Base-by-base conservation (phyloP, 2,888 invertebrate species). In the Thecocarcelia acutangulata region DNA sequence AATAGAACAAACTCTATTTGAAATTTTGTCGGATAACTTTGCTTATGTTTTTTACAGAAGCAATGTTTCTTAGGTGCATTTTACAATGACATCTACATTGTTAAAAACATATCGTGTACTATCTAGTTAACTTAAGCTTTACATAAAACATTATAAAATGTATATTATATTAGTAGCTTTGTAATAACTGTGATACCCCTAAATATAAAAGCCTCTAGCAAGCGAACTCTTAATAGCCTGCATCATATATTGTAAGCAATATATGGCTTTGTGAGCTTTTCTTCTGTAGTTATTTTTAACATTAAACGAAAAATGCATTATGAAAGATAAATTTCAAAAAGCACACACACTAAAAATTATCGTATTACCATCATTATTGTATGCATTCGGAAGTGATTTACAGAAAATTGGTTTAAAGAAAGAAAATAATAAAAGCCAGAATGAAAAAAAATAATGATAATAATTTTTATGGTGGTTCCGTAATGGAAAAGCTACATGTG, bases 351-450 rank as follows among this genome's bases (percentile, higher is more conserved):
- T 12, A 44, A 44, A 64, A 54, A 73, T 54, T 37, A 73, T 64
- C n/a, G 37, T 17, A 63, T 54, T 46, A 73, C 85, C 86, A 48
- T 70, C 75, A 80, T 75, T 70, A 76, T 76, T 70, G 70, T 85
- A 46, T 70, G 80, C 84, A 37, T 44, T 86, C 87, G 85, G 88
- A 89, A 88, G 89, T 89, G 90, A 89, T 89, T 89, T 89, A 89
- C 86, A 84, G 87, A 89, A 89, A 89, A 89, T 89, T 89, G 89
- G 87, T 87, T 89, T 84, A 88, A 88, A 33, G n/a, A 33, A 89
- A 89, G 88, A 87, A 89, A 89, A 89, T 89, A 89, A 89, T 86
- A 87, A 83, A 76, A 76, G 73, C 83, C 58, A 78, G 24, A 15
- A 46, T 40, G 76, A 33, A 68, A 46, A 66, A 58, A 33, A 19